Conservation (phyloP, 2,797 vertebrate species). For the Falco naumanni region DNA sequence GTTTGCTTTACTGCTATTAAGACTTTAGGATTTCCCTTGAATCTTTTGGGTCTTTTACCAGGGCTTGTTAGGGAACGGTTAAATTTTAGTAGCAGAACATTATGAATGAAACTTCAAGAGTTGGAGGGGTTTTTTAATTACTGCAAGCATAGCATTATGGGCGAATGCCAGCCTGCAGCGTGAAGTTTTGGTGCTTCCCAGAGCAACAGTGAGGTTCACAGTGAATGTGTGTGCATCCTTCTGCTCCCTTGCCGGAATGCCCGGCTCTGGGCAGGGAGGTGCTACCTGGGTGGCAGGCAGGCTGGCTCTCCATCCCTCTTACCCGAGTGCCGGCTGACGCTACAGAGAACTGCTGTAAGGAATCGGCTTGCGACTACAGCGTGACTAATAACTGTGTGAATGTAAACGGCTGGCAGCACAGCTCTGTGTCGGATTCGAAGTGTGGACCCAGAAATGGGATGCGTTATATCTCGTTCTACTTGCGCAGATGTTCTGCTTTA, state of each 20-base stretch:
- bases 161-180: background rate
- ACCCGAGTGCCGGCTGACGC: fast-evolving
- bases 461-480: background rate
- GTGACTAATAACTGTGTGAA: background rate
- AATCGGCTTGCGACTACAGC: background rate
- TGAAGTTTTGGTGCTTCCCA: background rate
- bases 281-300: background rate
- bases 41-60: background rate
- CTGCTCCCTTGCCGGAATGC: fast-evolving
- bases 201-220: background rate
- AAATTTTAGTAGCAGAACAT: background rate
- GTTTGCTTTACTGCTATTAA: background rate
- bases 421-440: background rate
- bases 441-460: background rate
- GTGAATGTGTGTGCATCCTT: fast-evolving
- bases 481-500: background rate
- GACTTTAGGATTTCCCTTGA: background rate
- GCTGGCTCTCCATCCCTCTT: background rate
- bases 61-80: background rate
- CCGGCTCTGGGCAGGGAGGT: fast-evolving
- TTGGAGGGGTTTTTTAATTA: background rate
- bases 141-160: background rate
- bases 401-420: background rate
- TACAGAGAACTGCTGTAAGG: background rate
- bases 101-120: background rate